These are phyloP conservation scores for Erebia palarica DNA, from an alignment of 2,888 invertebrate genomes.

Conservation along the genomic window DNA sequence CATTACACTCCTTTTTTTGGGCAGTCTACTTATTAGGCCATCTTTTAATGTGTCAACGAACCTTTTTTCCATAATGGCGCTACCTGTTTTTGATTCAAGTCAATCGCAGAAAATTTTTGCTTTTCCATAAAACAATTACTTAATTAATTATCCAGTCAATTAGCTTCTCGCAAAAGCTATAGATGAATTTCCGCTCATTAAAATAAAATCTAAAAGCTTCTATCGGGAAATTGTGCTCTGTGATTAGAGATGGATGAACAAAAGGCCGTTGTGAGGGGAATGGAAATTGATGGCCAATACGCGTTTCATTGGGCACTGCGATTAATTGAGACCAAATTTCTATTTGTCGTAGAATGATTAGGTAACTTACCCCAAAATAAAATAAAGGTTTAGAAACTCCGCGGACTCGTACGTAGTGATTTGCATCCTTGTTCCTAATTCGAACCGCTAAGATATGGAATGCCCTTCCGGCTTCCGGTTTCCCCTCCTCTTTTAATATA, in stretches of 20 bases:
- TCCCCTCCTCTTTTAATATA: too few relatives aligned
- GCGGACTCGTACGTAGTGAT: too few relatives aligned
- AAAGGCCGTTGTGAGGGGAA: constrained; percentile 36
- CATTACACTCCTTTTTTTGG: too few relatives aligned
- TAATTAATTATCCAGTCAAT: background rate
- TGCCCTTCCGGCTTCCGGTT: too few relatives aligned
- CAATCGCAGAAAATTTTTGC: too few relatives aligned
- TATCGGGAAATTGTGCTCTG: constrained; percentile 9
- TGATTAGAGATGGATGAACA: constrained; percentile 25
- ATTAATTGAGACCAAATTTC: constrained; percentile 36
- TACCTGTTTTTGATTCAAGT: too few relatives aligned
- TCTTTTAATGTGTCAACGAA: too few relatives aligned
- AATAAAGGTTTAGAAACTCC: background rate
- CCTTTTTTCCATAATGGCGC: too few relatives aligned
- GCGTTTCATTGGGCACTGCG: constrained; percentile 31
- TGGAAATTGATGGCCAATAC: constrained; percentile 41
- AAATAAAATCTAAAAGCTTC: constrained; percentile 2
- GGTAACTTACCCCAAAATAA: background rate
- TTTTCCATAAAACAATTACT: too few relatives aligned
- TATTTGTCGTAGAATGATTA: constrained; percentile 23
- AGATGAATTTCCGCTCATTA: background rate
- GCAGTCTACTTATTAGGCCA: too few relatives aligned
- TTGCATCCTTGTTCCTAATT: too few relatives aligned
- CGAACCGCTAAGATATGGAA: too few relatives aligned
- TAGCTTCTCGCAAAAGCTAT: background rate